A percentile compares a stretch with the other conserved stretches of the same genome.
phyloP scores from a whole-genome alignment of 2,888 invertebrate species.

The Pristionchus arcanus region DNA sequence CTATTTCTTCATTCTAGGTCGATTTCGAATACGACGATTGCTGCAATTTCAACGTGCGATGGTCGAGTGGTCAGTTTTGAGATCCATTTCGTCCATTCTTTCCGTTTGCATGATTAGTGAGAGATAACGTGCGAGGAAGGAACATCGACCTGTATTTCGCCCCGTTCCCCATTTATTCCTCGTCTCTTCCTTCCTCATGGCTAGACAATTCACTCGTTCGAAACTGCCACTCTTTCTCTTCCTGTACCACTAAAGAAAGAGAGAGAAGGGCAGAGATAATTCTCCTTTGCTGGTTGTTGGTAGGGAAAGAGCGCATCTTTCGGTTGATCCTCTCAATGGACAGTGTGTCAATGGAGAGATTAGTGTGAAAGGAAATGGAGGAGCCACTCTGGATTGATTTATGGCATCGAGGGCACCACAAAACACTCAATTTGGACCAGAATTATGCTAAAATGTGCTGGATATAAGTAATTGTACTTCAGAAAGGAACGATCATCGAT shows the following conservation, averaged over 20 bases:
- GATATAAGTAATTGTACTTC: conserved; percentile 52
- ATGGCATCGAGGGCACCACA: neutral
- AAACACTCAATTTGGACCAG: neutral
- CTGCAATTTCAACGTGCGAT: conserved; percentile 78
- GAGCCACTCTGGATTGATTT: neutral
- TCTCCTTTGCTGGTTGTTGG: conserved; percentile 26
- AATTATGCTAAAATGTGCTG: too few relatives aligned
- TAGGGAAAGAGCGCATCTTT: conserved; percentile 27
- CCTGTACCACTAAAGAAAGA: conserved; percentile 15
- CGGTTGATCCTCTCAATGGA: conserved; percentile 24
- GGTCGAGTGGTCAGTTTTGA: conserved; percentile 70
- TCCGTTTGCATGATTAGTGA: too few relatives aligned
- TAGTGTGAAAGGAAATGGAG: conserved; percentile 1
- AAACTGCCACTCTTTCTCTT: conserved; percentile 24
- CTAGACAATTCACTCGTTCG: neutral
- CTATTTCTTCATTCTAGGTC: conserved; percentile 69
- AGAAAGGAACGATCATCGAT: conserved; percentile 78
- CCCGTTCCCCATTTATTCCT: too few relatives aligned
- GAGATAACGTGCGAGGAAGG: too few relatives aligned
- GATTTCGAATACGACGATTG: conserved; percentile 70
- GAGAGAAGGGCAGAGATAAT: conserved; percentile 49
- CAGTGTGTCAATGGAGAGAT: conserved; percentile 36
- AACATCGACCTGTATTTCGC: neutral
- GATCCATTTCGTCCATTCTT: too few relatives aligned
- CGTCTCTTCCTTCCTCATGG: neutral